These are phyloP conservation scores for Elachura formosa DNA, from an alignment of 2,113 vertebrate genomes.

Conservation along the genomic window DNA sequence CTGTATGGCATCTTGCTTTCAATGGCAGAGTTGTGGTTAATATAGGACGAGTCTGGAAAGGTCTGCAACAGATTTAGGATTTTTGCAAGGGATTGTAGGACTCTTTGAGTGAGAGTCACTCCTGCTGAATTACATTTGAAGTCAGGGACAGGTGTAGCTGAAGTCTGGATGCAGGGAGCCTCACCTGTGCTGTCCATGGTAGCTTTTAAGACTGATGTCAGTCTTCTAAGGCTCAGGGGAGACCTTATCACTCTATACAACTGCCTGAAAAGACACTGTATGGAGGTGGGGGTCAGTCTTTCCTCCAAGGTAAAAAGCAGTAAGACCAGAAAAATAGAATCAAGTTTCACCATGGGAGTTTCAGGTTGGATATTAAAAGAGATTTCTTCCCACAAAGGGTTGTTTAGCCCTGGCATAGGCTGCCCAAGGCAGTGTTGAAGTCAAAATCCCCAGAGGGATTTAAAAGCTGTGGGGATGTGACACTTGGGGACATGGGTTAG, in stretches of 20 bases:
- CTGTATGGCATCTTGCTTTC: not conserved
- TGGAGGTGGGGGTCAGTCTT: not conserved
- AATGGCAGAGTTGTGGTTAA: not conserved
- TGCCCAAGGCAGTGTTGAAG: not conserved
- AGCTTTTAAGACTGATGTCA: not conserved
- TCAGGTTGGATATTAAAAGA: not conserved
- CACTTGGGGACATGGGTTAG: not conserved
- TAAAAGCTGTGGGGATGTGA: not conserved
- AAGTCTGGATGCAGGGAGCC: not conserved
- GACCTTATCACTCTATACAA: not conserved
- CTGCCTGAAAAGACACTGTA: not conserved
- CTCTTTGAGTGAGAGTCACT: not conserved
- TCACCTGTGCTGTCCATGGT: not conserved
- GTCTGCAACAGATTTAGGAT: not conserved
- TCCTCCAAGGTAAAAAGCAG: not conserved
- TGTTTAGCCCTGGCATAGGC: not conserved
- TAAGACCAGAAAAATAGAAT: not conserved
- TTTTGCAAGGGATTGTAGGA: not conserved
- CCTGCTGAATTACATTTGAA: not conserved
- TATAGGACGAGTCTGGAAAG: not conserved
- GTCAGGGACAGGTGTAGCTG: not conserved
- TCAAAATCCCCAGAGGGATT: not conserved
- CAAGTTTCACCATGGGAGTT: too few relatives aligned
- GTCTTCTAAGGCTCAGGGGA: not conserved
- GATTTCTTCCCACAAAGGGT: not conserved